A percentile compares a stretch with the other conserved stretches of the same genome.
phyloP scores from a whole-genome alignment of 2,888 invertebrate genomes.

The Marasmarcha lunaedactyla region DNA sequence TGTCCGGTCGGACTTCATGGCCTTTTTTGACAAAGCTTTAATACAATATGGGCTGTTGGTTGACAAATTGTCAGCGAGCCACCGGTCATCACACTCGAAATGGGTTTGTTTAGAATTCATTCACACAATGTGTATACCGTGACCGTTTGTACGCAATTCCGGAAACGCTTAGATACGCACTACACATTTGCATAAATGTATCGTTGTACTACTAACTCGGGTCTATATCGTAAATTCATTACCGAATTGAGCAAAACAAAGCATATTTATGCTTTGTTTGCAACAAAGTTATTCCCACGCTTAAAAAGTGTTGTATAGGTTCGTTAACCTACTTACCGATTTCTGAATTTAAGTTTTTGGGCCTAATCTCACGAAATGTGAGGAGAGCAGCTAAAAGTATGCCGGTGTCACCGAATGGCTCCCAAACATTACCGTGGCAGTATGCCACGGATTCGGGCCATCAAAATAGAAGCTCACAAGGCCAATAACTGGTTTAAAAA shows the following conservation, averaged over 20 bases:
- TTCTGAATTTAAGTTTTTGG: conserved; percentile 48
- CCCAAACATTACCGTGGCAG: conserved; percentile 54
- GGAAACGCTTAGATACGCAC: conserved; percentile 39
- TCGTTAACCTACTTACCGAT: conserved; percentile 64
- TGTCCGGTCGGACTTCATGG: conserved; percentile 28
- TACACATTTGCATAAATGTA: conserved; percentile 37
- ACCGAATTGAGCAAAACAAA: conserved; percentile 24
- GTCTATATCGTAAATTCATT: conserved; percentile 25
- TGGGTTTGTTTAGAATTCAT: conserved; percentile 52
- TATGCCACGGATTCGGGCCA: conserved; percentile 35
- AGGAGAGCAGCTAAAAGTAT: conserved; percentile 33
- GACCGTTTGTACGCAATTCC: conserved; percentile 26
- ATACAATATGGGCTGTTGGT: conserved; percentile 40
- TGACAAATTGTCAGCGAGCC: conserved; percentile 52
- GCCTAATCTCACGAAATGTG: conserved; percentile 26
- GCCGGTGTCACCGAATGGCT: conserved; percentile 28
- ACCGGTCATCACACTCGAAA: conserved; percentile 40
- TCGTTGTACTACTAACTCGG: conserved; percentile 19
- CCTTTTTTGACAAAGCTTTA: conserved; percentile 24
- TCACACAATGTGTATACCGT: conserved; percentile 54
- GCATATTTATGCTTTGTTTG: conserved; percentile 34
- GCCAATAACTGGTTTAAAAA: conserved; percentile 53
- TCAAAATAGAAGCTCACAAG: conserved; percentile 50
- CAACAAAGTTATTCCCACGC: conserved; percentile 51
- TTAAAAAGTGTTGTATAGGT: conserved; percentile 37